Conservation (phyloP, 1,140 invertebrate genomes). For the Anastatus disparis region DNA sequence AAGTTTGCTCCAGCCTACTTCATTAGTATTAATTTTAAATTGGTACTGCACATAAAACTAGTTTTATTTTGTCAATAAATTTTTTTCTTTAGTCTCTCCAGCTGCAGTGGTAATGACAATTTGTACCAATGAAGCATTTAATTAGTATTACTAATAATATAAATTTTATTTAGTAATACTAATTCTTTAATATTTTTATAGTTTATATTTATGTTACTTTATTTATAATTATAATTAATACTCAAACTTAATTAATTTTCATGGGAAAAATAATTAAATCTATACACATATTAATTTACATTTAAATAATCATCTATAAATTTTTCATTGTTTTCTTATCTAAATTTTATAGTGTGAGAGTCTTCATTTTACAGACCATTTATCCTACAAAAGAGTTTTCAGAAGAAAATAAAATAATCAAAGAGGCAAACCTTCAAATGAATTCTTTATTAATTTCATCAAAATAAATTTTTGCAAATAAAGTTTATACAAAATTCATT, state of each 20-base stretch:
- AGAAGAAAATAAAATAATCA: conserved; percentile 80
- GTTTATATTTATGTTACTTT: conserved; percentile 12
- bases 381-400: conserved; percentile 89
- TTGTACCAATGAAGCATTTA: conserved; percentile 48
- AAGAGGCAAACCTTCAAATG: conserved; percentile 81
- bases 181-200: no score
- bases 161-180: conserved; percentile 6
- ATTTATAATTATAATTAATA: neutral
- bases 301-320: no score
- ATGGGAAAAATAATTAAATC: no score
- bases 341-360: conserved; percentile 66
- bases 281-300: no score
- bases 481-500: conserved; percentile 46
- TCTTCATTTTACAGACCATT: conserved; percentile 86
- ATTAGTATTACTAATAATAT: conserved; percentile 15
- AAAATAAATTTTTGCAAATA: conserved; percentile 45
- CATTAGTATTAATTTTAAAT: no score
- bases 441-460: conserved; percentile 49
- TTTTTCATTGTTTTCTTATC: conserved; percentile 50
- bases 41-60: no score
- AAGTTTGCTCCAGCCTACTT: no score
- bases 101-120: conserved; percentile 73
- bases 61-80: conserved; percentile 10
- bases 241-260: no score
- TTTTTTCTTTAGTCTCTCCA: conserved; percentile 72